Conservation (phyloP, 2,888 invertebrate species). For the Dynastes tityus region DNA sequence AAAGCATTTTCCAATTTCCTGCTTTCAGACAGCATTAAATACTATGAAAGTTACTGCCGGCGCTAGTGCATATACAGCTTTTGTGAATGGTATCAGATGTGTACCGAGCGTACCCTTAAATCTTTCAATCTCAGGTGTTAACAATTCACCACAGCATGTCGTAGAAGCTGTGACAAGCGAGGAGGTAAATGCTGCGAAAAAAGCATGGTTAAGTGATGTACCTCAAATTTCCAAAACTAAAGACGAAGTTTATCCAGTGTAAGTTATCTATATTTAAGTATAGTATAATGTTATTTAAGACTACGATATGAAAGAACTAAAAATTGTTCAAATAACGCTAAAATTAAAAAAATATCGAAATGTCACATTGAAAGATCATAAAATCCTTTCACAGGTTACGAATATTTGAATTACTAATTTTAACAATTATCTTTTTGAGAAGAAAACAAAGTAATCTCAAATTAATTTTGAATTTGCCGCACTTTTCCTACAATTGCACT, state of each 20-base stretch:
- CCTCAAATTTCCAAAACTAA: slow-evolving; percentile 66
- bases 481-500: too few species aligned
- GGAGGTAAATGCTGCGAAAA: slow-evolving; percentile 75
- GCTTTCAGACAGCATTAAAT: slow-evolving; percentile 65
- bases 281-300: too few species aligned
- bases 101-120: slow-evolving; percentile 37
- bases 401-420: too few species aligned
- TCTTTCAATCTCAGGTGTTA: slow-evolving; percentile 54
- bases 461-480: too few species aligned
- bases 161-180: slow-evolving; percentile 73
- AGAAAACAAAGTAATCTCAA: too few species aligned
- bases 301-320: too few species aligned
- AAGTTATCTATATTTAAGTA: slow-evolving; percentile 61
- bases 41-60: slow-evolving; percentile 61
- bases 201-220: slow-evolving; percentile 74
- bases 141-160: slow-evolving; percentile 39
- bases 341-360: too few species aligned
- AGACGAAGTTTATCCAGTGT: slow-evolving; percentile 70
- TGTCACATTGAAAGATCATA: too few species aligned
- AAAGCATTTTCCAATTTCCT: too few species aligned
- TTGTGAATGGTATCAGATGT: slow-evolving; percentile 64
- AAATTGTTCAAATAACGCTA: too few species aligned
- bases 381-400: too few species aligned
- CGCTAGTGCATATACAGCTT: slow-evolving; percentile 62
- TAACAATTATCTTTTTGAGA: too few species aligned